Base-by-base conservation (phyloP, 35 echinoderm and acorn worm genomes). In the Heliocidaris erythrogramma region DNA sequence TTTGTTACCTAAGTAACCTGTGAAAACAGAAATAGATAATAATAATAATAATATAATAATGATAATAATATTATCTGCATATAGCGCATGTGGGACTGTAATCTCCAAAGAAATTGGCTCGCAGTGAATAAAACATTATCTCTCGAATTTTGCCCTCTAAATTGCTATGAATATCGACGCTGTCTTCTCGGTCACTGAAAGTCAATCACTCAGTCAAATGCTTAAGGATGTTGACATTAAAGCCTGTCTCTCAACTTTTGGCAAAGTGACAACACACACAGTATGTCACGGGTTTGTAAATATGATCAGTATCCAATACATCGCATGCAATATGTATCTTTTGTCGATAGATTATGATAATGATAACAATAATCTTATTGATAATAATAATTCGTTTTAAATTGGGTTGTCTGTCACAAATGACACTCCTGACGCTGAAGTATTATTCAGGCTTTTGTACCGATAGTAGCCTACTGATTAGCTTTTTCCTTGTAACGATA, bases 161-260 rank as follows among this genome's bases (percentile, higher is more conserved):
- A 78, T 78, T 78, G 27, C 21, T 78, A 18, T 78, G 65, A 78
- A 78, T 78, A n/a, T 78, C 27, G 65, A 78, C 7, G 27, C 65
- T 78, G 65, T 78, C 65, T 78, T 27, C 21, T 78, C 21, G 65
- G 65, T 78, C 65, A 78, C 65, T 78, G 65, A 18, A 78, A 78
- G 65, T 78, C 65, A 78, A 78, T 78, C 65, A 78, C 65, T 78
- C 65, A 78, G 17, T 78, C 65, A 78, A 78, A 78, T 78, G 65
- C 65, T 78, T 78, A 78, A 24, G 65, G 65, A 78, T 78, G 65
- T 78, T 78, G 65, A 78, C 27, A 78, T 78, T 78, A 78, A 78
- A 78, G 65, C 18, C 4, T 78, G 65, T 78, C 65, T 78, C 65
- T 78, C 21, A 78, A 78, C 21, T 78, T 24, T 78, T 78, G 65